Evolutionary conservation across 37 sponge, comb jelly and placozoan genomes (phyloP), one percentile per base, ranked within the genome.

Genomic region (Corticium candelabrum): DNA sequence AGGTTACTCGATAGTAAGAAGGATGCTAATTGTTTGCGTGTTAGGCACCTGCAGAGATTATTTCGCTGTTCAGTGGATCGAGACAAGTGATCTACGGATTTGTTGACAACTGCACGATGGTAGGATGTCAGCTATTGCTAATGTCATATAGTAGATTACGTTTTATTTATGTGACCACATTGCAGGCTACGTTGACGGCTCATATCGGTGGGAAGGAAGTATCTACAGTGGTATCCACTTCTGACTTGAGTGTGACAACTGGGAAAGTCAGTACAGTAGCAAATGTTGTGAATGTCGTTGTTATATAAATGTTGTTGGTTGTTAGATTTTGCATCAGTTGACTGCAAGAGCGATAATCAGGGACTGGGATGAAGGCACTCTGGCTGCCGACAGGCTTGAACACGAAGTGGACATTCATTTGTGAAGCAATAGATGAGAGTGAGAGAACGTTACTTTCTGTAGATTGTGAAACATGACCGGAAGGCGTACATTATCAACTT

Each of bases 61-160:
- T 88, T n/a, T 86, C 95, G 7, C 70, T 94, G 57, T 94, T 94
- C 81, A 91, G 83, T 86, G 95, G 95, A 1, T 91, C 87, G 11
- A 74, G 91, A 37, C 92, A 91, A 56, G 95, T 94, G 41, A 89
- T 96, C 82, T 96, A 96, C 68, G 97, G 97, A 32, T 96, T 87
- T 82, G 97, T 92, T 3, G 87, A 91, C 11, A 62, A 90, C 84
- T 96, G 97, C 79, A 85, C 78, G 72, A 81, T 81, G 84, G 87
- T 87, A 57, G 27, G 73, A 30, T 32, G 36, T 5, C 5, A 15
- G 29, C 5, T 29, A 15, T 43, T 43, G 56, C 56, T 43, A 5
- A 43, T 43, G 5, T 43, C 11, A 43, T 43, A 11, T 11, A 21
- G 56, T 5, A 43, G 11, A 5, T 11, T 43, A 21, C 11, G 5